Evolutionary conservation across 2,797 vertebrate species (phyloP).

Genomic region (Macroramphosus scolopax): DNA sequence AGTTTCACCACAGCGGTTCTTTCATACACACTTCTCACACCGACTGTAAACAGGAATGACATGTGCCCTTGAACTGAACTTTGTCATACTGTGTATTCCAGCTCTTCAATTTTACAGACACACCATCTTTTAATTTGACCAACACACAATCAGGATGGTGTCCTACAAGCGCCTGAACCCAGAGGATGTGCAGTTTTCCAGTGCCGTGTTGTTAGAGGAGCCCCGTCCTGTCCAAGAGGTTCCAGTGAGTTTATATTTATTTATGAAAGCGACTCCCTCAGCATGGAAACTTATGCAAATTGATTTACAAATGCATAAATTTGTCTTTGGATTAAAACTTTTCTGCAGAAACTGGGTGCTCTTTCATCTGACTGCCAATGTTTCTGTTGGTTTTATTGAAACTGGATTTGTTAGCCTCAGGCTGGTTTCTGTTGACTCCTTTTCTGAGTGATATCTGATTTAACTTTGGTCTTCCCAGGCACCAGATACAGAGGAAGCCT

Average conservation of each 20-base stretch:
- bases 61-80: too few relatives aligned
- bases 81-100: too few relatives aligned
- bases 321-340: too few relatives aligned
- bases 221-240: slow-evolving; percentile 28
- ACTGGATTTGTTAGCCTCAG: too few relatives aligned
- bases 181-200: slow-evolving; percentile 67
- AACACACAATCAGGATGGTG: slow-evolving; percentile 50
- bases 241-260: slow-evolving; percentile 43
- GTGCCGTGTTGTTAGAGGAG: slow-evolving; percentile 41
- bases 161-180: slow-evolving; percentile 70
- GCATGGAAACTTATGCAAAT: too few relatives aligned
- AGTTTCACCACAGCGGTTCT: too few relatives aligned
- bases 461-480: slow-evolving; percentile 40
- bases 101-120: not conserved
- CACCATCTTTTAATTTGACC: slow-evolving; percentile 6
- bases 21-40: too few relatives aligned
- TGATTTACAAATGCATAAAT: too few relatives aligned
- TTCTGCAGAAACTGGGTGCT: too few relatives aligned
- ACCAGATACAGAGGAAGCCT: slow-evolving; percentile 53
- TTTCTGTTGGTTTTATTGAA: too few relatives aligned
- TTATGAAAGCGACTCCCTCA: too few relatives aligned
- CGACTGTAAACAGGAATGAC: too few relatives aligned
- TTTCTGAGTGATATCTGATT: not conserved
- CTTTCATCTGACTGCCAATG: not conserved
- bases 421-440: not conserved